These are phyloP conservation scores for Latrodectus hesperus DNA, from an alignment of 2,888 invertebrate genomes.

Conservation along the genomic window DNA sequence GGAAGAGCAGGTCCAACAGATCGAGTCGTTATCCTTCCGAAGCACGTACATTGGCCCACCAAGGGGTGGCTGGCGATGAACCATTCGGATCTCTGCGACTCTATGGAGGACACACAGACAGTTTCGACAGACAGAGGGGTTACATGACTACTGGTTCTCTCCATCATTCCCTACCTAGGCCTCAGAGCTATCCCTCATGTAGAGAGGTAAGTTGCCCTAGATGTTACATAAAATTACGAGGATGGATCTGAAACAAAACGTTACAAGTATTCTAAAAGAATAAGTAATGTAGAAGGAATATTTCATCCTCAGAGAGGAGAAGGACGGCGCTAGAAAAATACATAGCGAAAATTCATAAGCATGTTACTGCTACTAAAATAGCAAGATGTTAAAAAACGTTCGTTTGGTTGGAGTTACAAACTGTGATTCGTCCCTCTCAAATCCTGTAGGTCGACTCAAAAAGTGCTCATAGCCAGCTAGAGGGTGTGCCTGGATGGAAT, in stretches of 20 bases:
- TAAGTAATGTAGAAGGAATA: no score
- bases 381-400: no score
- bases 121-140: constrained; percentile 37
- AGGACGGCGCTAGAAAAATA: no score
- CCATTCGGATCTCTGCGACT: not conserved
- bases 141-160: not conserved
- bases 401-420: no score
- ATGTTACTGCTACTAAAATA: no score
- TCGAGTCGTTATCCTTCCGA: constrained; percentile 63
- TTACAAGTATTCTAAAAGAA: no score
- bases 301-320: no score
- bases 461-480: no score
- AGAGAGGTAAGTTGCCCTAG: constrained; percentile 30
- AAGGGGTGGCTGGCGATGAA: constrained; percentile 3
- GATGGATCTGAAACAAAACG: not conserved
- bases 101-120: constrained; percentile 27
- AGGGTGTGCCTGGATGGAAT: no score
- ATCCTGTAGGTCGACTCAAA: no score
- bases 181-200: constrained; percentile 23
- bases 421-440: no score
- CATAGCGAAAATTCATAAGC: no score
- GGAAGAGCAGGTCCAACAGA: constrained; percentile 75
- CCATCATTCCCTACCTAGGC: constrained; percentile 34
- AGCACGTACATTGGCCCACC: constrained; percentile 30
- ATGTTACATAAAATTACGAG: not conserved